phyloP scores from a whole-genome alignment of 2,888 invertebrate species.

The Lordiphosa fenestrarum region DNA sequence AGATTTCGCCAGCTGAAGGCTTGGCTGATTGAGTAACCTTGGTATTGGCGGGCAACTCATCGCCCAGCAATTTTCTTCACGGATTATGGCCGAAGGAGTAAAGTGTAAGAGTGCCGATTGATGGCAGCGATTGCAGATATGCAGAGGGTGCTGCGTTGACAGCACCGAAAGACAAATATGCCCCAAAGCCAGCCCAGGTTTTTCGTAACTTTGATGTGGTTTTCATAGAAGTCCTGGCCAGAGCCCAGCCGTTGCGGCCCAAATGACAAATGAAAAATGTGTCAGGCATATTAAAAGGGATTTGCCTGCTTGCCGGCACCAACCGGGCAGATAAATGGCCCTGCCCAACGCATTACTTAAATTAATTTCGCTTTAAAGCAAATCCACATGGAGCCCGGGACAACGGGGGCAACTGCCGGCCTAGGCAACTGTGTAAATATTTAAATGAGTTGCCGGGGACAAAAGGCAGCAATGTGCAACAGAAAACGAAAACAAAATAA shows the following conservation, averaged over 20 bases:
- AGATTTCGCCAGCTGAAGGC: constrained; percentile 14
- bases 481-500: constrained; percentile 49
- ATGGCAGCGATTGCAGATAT: constrained; percentile 47
- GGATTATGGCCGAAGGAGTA: constrained; percentile 28
- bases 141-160: constrained; percentile 34
- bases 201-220: constrained; percentile 44
- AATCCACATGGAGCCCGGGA: constrained; percentile 10
- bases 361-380: constrained; percentile 61
- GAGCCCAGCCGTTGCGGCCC: constrained; percentile 27
- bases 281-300: constrained; percentile 72
- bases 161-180: constrained; percentile 23
- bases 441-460: constrained; percentile 59
- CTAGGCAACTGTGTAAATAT: constrained; percentile 61
- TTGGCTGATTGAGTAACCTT: constrained; percentile 69
- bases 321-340: constrained; percentile 59
- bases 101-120: constrained; percentile 46
- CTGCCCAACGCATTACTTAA: constrained; percentile 69
- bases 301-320: constrained; percentile 29
- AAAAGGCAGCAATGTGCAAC: constrained; percentile 10
- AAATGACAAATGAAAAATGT: constrained; percentile 76
- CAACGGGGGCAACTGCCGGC: constrained; percentile 10
- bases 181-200: neutral
- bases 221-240: constrained; percentile 18
- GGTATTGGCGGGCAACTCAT: constrained; percentile 29
- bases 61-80: constrained; percentile 44